Evolutionary conservation across 2,797 vertebrate genomes (phyloP).

Genomic region (Podarcis siculus): DNA sequence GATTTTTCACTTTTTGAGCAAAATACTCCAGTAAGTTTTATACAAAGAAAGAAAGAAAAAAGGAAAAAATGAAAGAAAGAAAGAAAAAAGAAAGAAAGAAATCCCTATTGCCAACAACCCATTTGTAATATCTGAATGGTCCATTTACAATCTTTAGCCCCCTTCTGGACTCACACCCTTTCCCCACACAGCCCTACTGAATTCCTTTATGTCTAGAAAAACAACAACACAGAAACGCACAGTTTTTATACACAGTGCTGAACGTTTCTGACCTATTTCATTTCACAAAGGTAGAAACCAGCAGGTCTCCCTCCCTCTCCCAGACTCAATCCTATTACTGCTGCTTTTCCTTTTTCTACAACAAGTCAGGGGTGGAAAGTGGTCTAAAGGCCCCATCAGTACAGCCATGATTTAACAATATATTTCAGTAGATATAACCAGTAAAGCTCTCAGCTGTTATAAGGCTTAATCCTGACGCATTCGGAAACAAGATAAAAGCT

Average conservation of each 20-base stretch:
- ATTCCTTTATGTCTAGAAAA: neutral
- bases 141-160: too few relatives aligned
- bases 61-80: too few relatives aligned
- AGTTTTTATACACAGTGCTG: conserved; percentile 11
- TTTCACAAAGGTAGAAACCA: neutral
- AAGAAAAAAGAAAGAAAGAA: too few relatives aligned
- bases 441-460: conserved; percentile 67
- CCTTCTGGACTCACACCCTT: neutral
- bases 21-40: too few relatives aligned
- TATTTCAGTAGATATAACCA: conserved; percentile 64
- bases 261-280: conserved; percentile 11
- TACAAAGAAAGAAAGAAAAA: too few relatives aligned
- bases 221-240: neutral
- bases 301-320: neutral
- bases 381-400: conserved; percentile 50
- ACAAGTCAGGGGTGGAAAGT: conserved; percentile 11
- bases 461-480: conserved; percentile 72
- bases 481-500: conserved; percentile 75
- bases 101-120: too few relatives aligned
- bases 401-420: conserved; percentile 60
- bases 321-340: conserved; percentile 54
- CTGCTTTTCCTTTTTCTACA: neutral
- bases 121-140: too few relatives aligned
- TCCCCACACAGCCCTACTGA: neutral
- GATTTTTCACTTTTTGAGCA: too few relatives aligned